A percentile compares a stretch with the other conserved stretches of the same genome.
Conservation (phyloP, 2,888 invertebrate species). For the Podotricha telesiphe region DNA sequence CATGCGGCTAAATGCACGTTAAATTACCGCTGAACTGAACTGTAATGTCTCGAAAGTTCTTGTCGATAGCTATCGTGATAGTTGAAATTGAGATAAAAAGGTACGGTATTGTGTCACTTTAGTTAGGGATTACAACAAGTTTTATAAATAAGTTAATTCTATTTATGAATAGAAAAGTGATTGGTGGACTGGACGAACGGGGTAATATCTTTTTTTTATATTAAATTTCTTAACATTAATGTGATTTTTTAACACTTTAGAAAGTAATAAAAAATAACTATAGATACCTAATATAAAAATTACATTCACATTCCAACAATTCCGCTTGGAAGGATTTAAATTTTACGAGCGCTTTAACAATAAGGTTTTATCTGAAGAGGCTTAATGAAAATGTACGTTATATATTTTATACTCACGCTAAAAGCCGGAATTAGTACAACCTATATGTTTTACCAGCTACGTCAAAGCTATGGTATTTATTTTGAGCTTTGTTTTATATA, state of each 20-base stretch:
- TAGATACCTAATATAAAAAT: conserved; percentile 20
- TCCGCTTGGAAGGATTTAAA: conserved; percentile 43
- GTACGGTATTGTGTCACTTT: too few species aligned
- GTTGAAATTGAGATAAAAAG: not conserved
- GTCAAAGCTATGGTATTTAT: not conserved
- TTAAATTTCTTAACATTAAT: too few species aligned
- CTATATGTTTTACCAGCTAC: conserved; percentile 9
- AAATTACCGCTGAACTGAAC: conserved; percentile 14
- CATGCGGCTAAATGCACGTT: conserved; percentile 35
- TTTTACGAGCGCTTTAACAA: conserved; percentile 47
- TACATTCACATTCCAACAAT: conserved; percentile 40
- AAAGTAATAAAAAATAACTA: conserved; percentile 18
- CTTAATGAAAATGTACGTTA: conserved; percentile 51
- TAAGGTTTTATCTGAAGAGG: conserved; percentile 43
- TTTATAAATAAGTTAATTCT: too few species aligned
- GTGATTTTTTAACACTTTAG: not conserved
- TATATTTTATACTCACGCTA: conserved; percentile 61
- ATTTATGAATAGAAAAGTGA: too few species aligned
- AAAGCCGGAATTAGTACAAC: conserved; percentile 55
- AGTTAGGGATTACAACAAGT: too few species aligned
- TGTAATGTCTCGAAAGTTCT: conserved; percentile 5
- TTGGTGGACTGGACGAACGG: too few species aligned
- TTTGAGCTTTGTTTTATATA: too few species aligned
- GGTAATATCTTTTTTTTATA: too few species aligned
- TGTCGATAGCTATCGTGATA: conserved; percentile 2